Evolutionary conservation across 2,888 invertebrate species (phyloP), one percentile per base, ranked within the genome.

Genomic region (Perizoma flavofasciatum): DNA sequence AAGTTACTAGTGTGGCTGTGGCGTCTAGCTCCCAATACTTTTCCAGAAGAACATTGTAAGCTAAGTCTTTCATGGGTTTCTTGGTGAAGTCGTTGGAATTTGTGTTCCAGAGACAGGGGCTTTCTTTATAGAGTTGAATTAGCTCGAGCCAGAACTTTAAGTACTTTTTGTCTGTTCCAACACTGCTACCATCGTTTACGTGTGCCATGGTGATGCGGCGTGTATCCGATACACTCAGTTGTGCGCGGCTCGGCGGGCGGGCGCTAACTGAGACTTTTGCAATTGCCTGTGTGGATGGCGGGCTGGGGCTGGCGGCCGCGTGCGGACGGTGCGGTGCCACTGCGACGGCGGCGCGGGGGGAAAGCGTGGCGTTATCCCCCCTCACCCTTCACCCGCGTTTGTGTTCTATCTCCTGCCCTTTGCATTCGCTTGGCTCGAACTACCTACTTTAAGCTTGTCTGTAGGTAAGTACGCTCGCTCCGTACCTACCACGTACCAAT

Each of bases 11-110:
- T 10, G 55, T 58, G 0, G 57, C 61, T 5, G 11, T 22, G 6
- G 37, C 51, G 32, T 64, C 48, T 0, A 58, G 39, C 6, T 66
- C 66, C 66, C 64, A 66, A 35, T 59, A 39, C 10, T 66, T 66
- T 50, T 66, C 66, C 4, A 66, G 9, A 0, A 66, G 34, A 4
- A 64, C 6, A 10, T 63, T 64, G 11, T 50, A 54, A 0, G 66
- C 61, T 37, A 66, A 37, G 3, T 46, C 43, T 32, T 32, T 61
- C n/a, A 51, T 50, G 0, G 49, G 11, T 33, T 49, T 33, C 5
- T 57, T 49, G 0, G 6, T 2, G 47, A n/a, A 55, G 34, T 57
- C 63, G 6, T 6, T n/a, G 37, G 35, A 10, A 2, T 33, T 55
- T 1, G 4, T 32, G 53, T 66, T 44, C 66, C 66, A 66, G 4